Percentiles rank a stretch among this genome's conserved stretches.
These are phyloP conservation scores for Gambusia yucatana DNA, from an alignment of 2,797 vertebrate genomes.

Conservation along the genomic window DNA sequence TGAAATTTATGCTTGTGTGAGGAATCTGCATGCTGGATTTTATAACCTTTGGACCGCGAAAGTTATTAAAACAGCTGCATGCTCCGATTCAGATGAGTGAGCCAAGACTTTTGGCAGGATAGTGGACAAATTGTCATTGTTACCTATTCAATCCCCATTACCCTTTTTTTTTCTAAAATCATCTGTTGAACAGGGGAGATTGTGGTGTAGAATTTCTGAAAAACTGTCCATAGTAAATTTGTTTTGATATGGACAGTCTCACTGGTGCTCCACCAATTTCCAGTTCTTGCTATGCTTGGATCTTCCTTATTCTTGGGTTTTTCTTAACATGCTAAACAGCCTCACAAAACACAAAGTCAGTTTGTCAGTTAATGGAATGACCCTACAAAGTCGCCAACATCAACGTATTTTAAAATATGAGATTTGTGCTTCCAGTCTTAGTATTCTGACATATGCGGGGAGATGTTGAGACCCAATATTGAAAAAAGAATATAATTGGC, in stretches of 20 bases:
- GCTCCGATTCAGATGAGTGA: not conserved
- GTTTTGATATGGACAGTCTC: not conserved
- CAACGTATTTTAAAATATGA: not conserved
- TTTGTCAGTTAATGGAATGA: not conserved
- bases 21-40: not conserved
- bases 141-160: not conserved
- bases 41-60: not conserved
- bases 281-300: no score
- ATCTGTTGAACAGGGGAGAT: not conserved
- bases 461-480: conserved; percentile 38
- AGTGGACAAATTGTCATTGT: conserved; percentile 10
- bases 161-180: no score
- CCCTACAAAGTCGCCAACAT: not conserved
- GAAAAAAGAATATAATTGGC: conserved; percentile 20
- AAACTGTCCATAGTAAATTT: not conserved
- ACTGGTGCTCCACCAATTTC: no score
- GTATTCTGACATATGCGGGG: conserved; percentile 38
- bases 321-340: not conserved
- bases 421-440: not conserved
- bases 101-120: not conserved
- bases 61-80: not conserved
- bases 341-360: not conserved
- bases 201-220: not conserved
- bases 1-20: not conserved
- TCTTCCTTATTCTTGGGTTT: not conserved